Evolutionary conservation across 2,888 invertebrate species (phyloP).

Genomic region (Unio delphinus): DNA sequence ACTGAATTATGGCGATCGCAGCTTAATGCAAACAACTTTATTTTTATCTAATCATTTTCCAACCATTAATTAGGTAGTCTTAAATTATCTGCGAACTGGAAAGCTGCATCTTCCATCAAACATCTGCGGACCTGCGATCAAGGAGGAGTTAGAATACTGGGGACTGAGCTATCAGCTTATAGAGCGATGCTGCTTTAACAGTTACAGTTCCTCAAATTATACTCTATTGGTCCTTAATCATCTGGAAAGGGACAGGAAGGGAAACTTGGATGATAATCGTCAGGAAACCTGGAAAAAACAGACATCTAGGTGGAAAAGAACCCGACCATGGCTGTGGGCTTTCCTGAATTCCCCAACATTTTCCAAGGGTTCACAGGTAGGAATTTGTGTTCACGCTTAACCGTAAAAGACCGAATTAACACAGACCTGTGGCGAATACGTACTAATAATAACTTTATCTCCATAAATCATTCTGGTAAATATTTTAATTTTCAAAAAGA

Average conservation of each 20-base stretch:
- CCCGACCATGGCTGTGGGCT: slow-evolving; percentile 33
- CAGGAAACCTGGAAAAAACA: neutral
- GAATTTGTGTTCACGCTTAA: neutral
- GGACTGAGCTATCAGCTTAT: slow-evolving; percentile 48
- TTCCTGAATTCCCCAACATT: slow-evolving; percentile 47
- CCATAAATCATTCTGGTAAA: too few relatives aligned
- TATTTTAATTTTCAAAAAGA: too few relatives aligned
- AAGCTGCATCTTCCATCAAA: slow-evolving; percentile 45
- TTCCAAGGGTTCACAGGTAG: slow-evolving; percentile 48
- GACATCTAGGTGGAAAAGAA: slow-evolving; percentile 17
- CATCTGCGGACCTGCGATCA: slow-evolving; percentile 47
- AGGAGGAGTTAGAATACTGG: slow-evolving; percentile 56
- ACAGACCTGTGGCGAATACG: too few relatives aligned
- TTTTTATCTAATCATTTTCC: too few relatives aligned
- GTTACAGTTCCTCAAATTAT: slow-evolving; percentile 54
- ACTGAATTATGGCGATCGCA: too few relatives aligned
- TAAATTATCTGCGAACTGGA: slow-evolving; percentile 49
- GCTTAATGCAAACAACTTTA: too few relatives aligned
- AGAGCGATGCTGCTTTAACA: slow-evolving; percentile 58
- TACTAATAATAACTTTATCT: too few relatives aligned
- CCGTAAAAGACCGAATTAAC: too few relatives aligned
- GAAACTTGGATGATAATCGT: slow-evolving; percentile 11
- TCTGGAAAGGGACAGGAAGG: slow-evolving; percentile 43
- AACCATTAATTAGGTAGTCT: slow-evolving; percentile 17
- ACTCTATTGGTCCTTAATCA: slow-evolving; percentile 44